Evolutionary conservation across 2,113 vertebrate species (phyloP).

Genomic region (Glaucidium brasilianum): DNA sequence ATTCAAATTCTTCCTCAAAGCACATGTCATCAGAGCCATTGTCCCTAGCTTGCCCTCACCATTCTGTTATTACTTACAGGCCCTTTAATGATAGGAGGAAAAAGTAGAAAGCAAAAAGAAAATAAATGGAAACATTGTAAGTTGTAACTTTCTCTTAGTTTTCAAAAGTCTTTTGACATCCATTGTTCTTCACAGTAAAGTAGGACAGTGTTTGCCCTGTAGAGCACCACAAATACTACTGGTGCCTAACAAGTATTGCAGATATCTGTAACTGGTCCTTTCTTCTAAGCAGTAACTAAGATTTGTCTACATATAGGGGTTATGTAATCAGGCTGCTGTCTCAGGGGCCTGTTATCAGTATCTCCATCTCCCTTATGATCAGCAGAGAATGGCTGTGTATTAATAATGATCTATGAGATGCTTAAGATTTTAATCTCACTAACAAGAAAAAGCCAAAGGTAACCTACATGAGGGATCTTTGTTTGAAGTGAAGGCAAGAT

Average conservation of each 20-base stretch:
- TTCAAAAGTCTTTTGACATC: not conserved
- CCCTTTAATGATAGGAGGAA: not conserved
- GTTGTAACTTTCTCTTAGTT: not conserved
- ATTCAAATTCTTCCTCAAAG: not conserved
- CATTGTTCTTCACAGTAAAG: not conserved
- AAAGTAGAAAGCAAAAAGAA: not conserved
- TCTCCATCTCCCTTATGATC: not conserved
- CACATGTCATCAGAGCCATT: not conserved
- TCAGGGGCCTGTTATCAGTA: not conserved
- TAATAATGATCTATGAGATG: slow-evolving; percentile 32
- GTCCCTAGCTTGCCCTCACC: not conserved
- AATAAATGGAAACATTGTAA: not conserved
- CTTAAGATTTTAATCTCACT: not conserved
- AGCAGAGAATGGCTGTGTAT: not conserved
- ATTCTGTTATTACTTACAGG: not conserved
- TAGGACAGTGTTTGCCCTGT: not conserved
- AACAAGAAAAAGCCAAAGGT: not conserved
- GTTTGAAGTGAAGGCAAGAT: not conserved
- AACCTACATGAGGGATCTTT: not conserved
- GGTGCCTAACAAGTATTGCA: not conserved
- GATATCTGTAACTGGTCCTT: not conserved
- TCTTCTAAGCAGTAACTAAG: not conserved
- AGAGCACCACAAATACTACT: not conserved
- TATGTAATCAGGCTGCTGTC: not conserved
- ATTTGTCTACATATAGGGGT: not conserved